phyloP scores from a whole-genome alignment of 2,797 vertebrate species.

The Buphagus erythrorhynchus region DNA sequence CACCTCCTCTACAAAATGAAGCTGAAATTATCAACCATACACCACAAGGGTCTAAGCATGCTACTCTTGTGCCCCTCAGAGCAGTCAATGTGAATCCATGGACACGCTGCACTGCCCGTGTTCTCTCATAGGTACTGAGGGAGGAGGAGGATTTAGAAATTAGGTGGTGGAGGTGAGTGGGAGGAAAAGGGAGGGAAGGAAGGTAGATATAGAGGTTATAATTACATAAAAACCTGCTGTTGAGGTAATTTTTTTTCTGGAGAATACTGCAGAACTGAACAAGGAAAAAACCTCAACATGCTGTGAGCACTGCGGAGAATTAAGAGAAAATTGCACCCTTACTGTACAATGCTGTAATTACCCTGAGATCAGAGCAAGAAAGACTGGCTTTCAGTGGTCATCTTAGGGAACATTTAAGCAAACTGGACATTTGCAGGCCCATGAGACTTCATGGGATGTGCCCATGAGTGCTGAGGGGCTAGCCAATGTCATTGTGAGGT shows the following conservation, averaged over 20 bases:
- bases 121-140: not conserved
- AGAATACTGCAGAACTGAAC: not conserved
- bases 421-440: not conserved
- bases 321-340: not conserved
- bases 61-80: not conserved
- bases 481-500: not conserved
- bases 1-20: not conserved
- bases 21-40: not conserved
- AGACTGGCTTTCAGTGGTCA: not conserved
- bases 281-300: rapidly evolving
- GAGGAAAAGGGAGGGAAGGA: not conserved
- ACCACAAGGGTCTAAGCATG: not conserved
- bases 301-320: not conserved
- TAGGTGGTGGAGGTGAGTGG: not conserved
- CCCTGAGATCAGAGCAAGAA: not conserved
- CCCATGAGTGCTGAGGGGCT: not conserved
- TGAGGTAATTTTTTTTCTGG: not conserved
- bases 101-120: not conserved
- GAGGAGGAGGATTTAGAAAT: not conserved
- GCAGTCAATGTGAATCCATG: not conserved
- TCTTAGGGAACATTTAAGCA: not conserved
- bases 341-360: not conserved
- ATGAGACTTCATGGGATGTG: not conserved
- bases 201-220: not conserved
- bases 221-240: not conserved